Conservation (phyloP, 2,888 invertebrate genomes). For the Macropis europaea region DNA sequence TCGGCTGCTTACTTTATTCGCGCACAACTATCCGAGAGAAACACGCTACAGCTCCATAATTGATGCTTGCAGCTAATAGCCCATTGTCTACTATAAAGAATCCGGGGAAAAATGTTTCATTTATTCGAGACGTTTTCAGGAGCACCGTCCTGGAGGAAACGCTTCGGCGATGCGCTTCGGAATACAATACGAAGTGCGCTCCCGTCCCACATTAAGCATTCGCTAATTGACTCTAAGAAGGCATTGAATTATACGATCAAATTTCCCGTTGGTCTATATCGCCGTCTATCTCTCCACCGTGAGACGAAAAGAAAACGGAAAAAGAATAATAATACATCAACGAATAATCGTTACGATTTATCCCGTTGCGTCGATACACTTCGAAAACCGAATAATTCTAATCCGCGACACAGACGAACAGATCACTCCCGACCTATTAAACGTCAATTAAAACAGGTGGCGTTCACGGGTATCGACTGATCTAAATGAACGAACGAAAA, state of each 20-base stretch:
- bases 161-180: conserved; percentile 27
- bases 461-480: too few relatives aligned
- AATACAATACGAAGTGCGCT: conserved; percentile 41
- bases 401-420: too few relatives aligned
- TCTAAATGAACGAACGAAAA: too few relatives aligned
- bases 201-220: conserved; percentile 43
- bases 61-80: conserved; percentile 52
- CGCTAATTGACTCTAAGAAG: conserved; percentile 29
- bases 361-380: too few relatives aligned
- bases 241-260: conserved; percentile 33
- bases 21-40: conserved; percentile 26
- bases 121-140: conserved; percentile 41
- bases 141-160: conserved; percentile 20
- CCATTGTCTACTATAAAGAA: conserved; percentile 53
- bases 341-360: too few relatives aligned
- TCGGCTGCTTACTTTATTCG: conserved; percentile 22
- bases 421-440: too few relatives aligned
- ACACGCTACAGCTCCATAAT: conserved; percentile 40
- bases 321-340: too few relatives aligned
- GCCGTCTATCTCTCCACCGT: conserved; percentile 2
- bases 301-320: too few relatives aligned
- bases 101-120: conserved; percentile 46
- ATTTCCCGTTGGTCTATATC: conserved; percentile 3
- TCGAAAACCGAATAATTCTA: too few relatives aligned
- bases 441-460: too few relatives aligned